These are phyloP conservation scores for Melieria omissa DNA, from an alignment of 2,888 invertebrate genomes.

Conservation along the genomic window DNA sequence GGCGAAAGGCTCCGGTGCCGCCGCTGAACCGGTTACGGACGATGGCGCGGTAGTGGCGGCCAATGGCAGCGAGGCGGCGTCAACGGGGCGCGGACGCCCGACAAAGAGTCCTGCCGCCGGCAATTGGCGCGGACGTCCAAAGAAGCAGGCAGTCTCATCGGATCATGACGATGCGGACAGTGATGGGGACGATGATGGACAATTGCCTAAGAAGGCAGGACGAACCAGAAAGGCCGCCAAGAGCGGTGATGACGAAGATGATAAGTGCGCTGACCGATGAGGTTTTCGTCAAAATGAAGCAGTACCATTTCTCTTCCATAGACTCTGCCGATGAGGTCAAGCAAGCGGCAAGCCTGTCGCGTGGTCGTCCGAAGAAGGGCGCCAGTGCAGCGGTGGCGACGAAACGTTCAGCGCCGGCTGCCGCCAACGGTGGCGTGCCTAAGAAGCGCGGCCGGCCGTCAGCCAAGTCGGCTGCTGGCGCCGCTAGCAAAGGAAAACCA, in stretches of 20 bases:
- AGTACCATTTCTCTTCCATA: background rate
- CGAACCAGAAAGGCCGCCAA: slow-evolving; percentile 52
- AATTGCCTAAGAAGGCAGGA: slow-evolving; percentile 29
- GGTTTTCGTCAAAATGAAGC: background rate
- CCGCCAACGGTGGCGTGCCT: slow-evolving; percentile 31
- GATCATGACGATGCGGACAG: slow-evolving; percentile 31
- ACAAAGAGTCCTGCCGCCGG: slow-evolving; percentile 34
- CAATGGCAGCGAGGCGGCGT: slow-evolving; percentile 24
- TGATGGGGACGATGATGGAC: slow-evolving; percentile 37
- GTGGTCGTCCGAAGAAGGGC: slow-evolving; percentile 51
- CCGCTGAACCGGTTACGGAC: slow-evolving; percentile 40
- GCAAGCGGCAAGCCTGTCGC: slow-evolving; percentile 22
- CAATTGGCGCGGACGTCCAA: slow-evolving; percentile 57
- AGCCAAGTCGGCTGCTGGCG: slow-evolving; percentile 25
- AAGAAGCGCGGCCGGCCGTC: slow-evolving; percentile 46
- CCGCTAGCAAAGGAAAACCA: slow-evolving; percentile 45
- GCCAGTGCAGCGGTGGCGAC: background rate
- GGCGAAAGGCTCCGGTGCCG: slow-evolving; percentile 37
- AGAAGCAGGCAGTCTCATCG: slow-evolving; percentile 35
- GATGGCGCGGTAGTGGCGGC: slow-evolving; percentile 41
- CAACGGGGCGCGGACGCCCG: slow-evolving; percentile 40
- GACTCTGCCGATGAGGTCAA: slow-evolving; percentile 22
- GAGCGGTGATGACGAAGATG: slow-evolving; percentile 49
- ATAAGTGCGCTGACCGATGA: background rate
- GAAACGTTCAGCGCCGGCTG: slow-evolving; percentile 25